These are phyloP conservation scores for Sericinus montela DNA, from an alignment of 2,888 invertebrate species.

Conservation along the genomic window DNA sequence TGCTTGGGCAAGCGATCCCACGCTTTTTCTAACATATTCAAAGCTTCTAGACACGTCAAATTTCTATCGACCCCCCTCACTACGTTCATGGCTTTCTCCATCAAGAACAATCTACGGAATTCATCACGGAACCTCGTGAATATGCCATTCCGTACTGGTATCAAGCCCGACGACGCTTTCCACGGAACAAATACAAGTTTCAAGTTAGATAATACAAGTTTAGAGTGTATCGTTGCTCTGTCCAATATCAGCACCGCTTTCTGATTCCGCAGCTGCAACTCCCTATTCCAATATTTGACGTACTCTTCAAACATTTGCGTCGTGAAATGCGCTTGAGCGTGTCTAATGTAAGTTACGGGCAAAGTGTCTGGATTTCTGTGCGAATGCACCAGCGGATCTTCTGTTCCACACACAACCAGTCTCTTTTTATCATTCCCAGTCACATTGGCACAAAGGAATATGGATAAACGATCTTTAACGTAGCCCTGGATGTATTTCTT, in stretches of 20 bases:
- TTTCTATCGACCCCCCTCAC: slow-evolving; percentile 38
- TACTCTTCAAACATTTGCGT: slow-evolving; percentile 46
- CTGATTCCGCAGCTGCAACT: slow-evolving; percentile 31
- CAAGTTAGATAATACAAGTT: slow-evolving; percentile 39
- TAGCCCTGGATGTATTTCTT: slow-evolving; percentile 45
- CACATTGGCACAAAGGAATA: slow-evolving; percentile 43
- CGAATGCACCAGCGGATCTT: slow-evolving; percentile 40
- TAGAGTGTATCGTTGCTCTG: slow-evolving; percentile 44
- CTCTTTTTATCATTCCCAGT: slow-evolving; percentile 41
- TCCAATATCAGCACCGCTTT: slow-evolving; percentile 40
- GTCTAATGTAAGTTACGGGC: slow-evolving; percentile 42
- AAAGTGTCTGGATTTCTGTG: slow-evolving; percentile 36
- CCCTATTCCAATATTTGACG: slow-evolving; percentile 41
- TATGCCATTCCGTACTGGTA: slow-evolving; percentile 44
- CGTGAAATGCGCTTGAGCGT: slow-evolving; percentile 41
- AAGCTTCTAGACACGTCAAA: slow-evolving; percentile 41
- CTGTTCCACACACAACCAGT: slow-evolving; percentile 41
- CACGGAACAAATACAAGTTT: slow-evolving; percentile 45
- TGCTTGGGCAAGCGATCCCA: slow-evolving; percentile 37
- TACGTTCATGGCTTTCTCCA: slow-evolving; percentile 39
- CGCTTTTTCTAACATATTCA: slow-evolving; percentile 40
- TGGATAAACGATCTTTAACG: slow-evolving; percentile 37
- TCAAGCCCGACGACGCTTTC: slow-evolving; percentile 40
- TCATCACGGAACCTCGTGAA: slow-evolving; percentile 36
- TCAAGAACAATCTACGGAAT: slow-evolving; percentile 35